Evolutionary conservation across 2,113 vertebrate species (phyloP).

Genomic region (Corythornis madagascariensis): DNA sequence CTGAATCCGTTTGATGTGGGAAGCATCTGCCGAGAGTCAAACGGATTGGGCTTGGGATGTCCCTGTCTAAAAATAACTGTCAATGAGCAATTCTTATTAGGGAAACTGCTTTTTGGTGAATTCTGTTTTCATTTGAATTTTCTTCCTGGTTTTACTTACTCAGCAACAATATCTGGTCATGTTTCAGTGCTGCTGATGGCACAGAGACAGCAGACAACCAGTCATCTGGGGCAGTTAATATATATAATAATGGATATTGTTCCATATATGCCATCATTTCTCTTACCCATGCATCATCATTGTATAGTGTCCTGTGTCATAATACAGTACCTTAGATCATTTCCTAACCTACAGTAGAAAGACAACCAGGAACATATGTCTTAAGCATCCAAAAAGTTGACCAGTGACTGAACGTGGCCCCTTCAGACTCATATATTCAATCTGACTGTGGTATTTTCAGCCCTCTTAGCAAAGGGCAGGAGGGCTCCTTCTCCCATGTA

Average conservation of each 20-base stretch:
- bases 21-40: constrained; percentile 42
- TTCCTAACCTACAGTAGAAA: not conserved
- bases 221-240: not conserved
- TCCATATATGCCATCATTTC: not conserved
- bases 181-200: not conserved
- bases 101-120: not conserved
- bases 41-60: not conserved
- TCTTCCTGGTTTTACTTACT: not conserved
- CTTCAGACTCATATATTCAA: not conserved
- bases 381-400: not conserved
- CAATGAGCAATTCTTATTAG: not conserved
- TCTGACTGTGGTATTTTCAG: not conserved
- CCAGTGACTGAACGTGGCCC: not conserved
- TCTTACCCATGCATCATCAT: not conserved
- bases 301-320: not conserved
- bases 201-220: not conserved
- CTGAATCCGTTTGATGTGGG: constrained; percentile 19
- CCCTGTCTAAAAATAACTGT: constrained; percentile 37
- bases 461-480: not conserved
- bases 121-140: not conserved
- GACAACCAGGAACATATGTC: not conserved
- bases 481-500: not conserved
- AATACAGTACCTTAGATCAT: not conserved
- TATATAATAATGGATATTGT: not conserved
- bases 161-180: not conserved